phyloP scores from a whole-genome alignment of 2,113 vertebrate genomes.

The Riparia riparia region DNA sequence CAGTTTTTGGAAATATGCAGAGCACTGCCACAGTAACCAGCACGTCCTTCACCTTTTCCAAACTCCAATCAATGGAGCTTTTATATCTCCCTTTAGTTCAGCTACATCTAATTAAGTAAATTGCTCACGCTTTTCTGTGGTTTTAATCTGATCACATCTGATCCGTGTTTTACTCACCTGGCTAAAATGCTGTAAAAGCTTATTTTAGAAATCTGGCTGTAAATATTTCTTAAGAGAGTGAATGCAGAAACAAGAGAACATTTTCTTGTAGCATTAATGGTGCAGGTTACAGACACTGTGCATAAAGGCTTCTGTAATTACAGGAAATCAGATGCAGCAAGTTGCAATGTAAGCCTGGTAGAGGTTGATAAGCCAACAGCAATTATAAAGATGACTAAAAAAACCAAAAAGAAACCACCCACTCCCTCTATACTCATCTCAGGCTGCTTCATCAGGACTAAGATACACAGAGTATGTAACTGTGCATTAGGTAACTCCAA shows the following conservation, averaged over 20 bases:
- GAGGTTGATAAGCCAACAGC: background rate
- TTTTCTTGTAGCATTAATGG: background rate
- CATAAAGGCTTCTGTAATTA: background rate
- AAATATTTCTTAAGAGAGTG: background rate
- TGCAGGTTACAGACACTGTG: background rate
- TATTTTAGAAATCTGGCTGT: background rate
- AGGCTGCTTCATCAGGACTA: background rate
- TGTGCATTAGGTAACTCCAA: background rate
- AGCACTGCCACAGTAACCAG: background rate
- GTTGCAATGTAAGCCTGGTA: background rate
- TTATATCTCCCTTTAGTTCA: background rate
- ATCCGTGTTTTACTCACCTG: background rate
- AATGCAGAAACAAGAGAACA: background rate
- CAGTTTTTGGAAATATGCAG: background rate
- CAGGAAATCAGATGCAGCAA: background rate
- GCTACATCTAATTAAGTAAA: background rate
- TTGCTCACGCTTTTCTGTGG: background rate
- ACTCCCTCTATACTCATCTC: background rate
- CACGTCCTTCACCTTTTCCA: background rate
- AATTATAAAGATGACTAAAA: background rate
- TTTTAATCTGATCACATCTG: background rate
- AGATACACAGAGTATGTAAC: background rate
- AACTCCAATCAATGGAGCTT: background rate
- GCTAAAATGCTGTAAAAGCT: background rate
- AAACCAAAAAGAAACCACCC: fast-evolving